Evolutionary conservation across 2,888 invertebrate species (phyloP).

Genomic region (Oscheius sp.): DNA sequence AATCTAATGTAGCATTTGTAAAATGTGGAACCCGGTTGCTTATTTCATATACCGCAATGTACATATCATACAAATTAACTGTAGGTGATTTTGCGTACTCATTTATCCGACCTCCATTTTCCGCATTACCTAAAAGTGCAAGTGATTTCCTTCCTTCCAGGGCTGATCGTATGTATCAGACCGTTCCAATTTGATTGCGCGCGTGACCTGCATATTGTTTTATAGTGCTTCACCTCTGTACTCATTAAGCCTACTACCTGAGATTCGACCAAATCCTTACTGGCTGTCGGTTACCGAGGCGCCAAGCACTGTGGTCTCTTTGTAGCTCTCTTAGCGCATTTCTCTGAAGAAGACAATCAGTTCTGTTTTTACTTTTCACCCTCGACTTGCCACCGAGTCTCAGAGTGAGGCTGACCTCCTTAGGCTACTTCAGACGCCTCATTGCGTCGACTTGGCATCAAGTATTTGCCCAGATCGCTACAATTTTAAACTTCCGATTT

Average conservation of each 20-base stretch:
- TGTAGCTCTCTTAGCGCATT: not conserved
- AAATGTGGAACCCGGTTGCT: too few species aligned
- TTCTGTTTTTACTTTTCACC: slow-evolving; percentile 2
- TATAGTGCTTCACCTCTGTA: slow-evolving; percentile 16
- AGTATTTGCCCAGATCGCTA: slow-evolving; percentile 1
- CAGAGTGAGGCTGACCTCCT: slow-evolving; percentile 13
- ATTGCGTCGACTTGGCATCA: slow-evolving; percentile 15
- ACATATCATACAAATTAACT: too few species aligned
- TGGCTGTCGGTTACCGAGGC: not conserved
- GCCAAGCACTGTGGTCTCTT: not conserved
- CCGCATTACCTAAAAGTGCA: slow-evolving; percentile 20
- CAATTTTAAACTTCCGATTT: not conserved
- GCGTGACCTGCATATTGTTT: slow-evolving; percentile 35
- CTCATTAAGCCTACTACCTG: slow-evolving; percentile 3
- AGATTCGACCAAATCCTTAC: not conserved
- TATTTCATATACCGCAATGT: too few species aligned
- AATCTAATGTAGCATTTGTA: too few species aligned
- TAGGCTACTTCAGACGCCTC: slow-evolving; percentile 15
- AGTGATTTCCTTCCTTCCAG: slow-evolving; percentile 25
- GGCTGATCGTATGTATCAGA: slow-evolving; percentile 36
- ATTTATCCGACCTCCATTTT: not conserved
- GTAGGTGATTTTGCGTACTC: too few species aligned
- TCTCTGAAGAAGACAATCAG: not conserved
- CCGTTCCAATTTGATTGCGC: slow-evolving; percentile 35
- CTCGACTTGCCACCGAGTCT: slow-evolving; percentile 4